These are phyloP conservation scores for Oncorhynchus mykiss DNA, from an alignment of 2,113 vertebrate genomes.

Conservation along the genomic window DNA sequence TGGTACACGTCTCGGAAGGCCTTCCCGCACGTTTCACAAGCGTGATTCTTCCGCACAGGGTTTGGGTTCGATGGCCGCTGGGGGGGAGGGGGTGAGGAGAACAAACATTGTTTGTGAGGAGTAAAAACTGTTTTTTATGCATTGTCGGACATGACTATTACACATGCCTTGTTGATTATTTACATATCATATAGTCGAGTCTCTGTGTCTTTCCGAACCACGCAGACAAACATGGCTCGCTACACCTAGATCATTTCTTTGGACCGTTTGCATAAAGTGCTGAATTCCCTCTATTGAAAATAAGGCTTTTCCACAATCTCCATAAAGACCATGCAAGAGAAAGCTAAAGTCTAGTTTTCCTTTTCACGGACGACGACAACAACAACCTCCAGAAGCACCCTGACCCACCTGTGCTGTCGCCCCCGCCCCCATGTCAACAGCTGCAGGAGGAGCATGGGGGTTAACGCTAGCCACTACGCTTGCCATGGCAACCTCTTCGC, in stretches of 20 bases:
- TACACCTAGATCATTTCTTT: not conserved
- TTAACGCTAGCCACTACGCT: conserved; percentile 72
- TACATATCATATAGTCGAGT: not conserved
- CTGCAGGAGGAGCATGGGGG: conserved; percentile 71
- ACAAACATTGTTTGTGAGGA: not conserved
- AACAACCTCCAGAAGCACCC: conserved; percentile 63
- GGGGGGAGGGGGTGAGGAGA: not conserved
- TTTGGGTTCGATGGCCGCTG: conserved; percentile 69
- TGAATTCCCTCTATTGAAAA: not conserved
- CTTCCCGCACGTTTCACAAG: conserved; percentile 90
- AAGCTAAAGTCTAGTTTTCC: conserved; percentile 28
- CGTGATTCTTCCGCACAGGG: conserved; percentile 87
- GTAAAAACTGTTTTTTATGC: not conserved
- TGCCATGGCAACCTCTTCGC: conserved; percentile 68
- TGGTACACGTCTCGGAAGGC: conserved; percentile 92
- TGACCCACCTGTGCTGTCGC: conserved; percentile 78
- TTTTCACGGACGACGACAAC: conserved; percentile 41
- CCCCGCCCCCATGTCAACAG: conserved; percentile 76
- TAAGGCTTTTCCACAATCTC: not conserved
- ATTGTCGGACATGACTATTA: not conserved
- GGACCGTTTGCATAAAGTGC: not conserved
- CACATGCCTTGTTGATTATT: not conserved
- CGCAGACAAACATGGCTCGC: not conserved
- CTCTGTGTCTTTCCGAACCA: too few species aligned
- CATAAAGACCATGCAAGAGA: conserved; percentile 66